Base-by-base conservation (phyloP, 2,113 vertebrate species). In the Sminthopsis crassicaudata region DNA sequence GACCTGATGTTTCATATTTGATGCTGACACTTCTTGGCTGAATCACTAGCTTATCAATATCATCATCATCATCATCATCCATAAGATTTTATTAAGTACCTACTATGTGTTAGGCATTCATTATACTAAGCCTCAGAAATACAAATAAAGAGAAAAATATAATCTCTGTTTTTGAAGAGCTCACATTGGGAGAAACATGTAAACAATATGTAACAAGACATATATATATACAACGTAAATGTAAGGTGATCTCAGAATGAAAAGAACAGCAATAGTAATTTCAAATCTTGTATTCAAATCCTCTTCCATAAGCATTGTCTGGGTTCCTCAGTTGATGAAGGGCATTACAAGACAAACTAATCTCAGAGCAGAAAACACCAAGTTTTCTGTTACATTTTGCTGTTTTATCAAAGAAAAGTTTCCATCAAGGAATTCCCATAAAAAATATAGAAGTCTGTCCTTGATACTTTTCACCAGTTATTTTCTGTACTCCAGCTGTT, bases 301-400 rank as follows among this genome's bases (percentile, higher is more conserved):
- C 99, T 30, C 99, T 99, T 95, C 99, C 99, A 14, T 99, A 98
- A 11, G 98, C 97, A 54, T 98, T 98, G 96, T 96, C 96, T 67
- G 97, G 98, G 98, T 99, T 99, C 97, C 99, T 99, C 90, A 99
- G 98, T 97, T 98, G 99, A 98, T 99, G 99, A 95, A 99, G 99
- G 42, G 98, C 99, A 98, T 99, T 99, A 55, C 99, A 99, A 96
- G 99, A 99, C 88, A 99, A 98, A 96, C 97, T 99, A 48, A 99
- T 99, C 95, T 99, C 99, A 89, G 99, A 99, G 97, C 99, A 99
- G 98, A 99, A 99, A 95, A 99, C 99, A 46, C 99, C 99, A 89
- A 99, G 98, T 99, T 98, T 99, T 76, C 60, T 76, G 1, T 76
- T 67, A 67, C 27, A 36, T 76, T 84, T 42, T 6, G n/a, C 19